These are phyloP conservation scores for Pitta sordida DNA, from an alignment of 2,113 vertebrate species.

Conservation along the genomic window DNA sequence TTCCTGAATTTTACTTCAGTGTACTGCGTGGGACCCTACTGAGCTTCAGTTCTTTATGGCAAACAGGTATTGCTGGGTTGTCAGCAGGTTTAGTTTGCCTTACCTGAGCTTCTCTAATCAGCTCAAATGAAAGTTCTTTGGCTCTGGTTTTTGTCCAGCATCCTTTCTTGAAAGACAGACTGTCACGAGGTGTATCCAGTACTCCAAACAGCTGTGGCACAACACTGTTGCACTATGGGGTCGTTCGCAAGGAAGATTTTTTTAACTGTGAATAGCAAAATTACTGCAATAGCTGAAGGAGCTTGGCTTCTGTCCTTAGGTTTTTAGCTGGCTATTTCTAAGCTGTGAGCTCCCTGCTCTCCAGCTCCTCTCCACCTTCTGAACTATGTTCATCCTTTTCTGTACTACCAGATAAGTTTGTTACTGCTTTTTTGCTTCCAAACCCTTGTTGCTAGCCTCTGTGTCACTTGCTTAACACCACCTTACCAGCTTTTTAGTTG, in stretches of 20 bases:
- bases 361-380: background rate
- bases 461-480: background rate
- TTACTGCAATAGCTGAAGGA: background rate
- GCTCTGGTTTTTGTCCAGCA: background rate
- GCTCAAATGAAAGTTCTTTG: background rate
- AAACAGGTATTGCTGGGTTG: background rate
- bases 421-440: background rate
- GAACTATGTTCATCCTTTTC: background rate
- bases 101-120: background rate
- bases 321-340: background rate
- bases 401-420: accelerated
- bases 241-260: background rate
- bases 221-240: background rate
- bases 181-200: background rate
- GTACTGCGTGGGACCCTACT: background rate
- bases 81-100: background rate
- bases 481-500: background rate
- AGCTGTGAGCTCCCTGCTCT: background rate
- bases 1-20: background rate
- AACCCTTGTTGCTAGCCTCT: background rate
- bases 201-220: background rate
- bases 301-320: background rate
- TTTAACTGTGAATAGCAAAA: background rate
- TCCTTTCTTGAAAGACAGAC: background rate
- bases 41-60: background rate